A percentile compares a stretch with the other conserved stretches of the same genome.
Conservation (phyloP, 2,888 invertebrate species). For the Marronus borbonicus region DNA sequence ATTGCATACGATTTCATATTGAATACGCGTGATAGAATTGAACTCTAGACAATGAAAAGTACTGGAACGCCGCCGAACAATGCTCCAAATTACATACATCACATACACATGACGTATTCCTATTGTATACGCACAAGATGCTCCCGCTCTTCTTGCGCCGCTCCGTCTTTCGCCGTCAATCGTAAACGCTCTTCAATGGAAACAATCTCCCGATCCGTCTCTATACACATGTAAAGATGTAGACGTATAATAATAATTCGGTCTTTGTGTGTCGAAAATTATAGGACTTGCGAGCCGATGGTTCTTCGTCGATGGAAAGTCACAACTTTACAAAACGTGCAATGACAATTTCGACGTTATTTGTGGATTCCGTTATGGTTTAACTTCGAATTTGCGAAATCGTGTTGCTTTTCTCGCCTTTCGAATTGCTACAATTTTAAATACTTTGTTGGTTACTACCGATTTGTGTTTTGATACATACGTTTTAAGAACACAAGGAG, state of each 20-base stretch:
- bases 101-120: conserved; percentile 42
- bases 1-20: not conserved
- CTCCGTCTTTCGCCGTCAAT: conserved; percentile 35
- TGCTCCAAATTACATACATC: conserved; percentile 48
- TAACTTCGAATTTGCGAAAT: not conserved
- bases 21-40: conserved; percentile 31
- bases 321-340: conserved; percentile 38
- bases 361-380: conserved; percentile 14
- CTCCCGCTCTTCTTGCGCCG: conserved; percentile 27
- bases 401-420: conserved; percentile 15
- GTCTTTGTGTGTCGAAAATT: conserved; percentile 45
- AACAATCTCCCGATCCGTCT: conserved; percentile 26
- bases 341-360: conserved; percentile 39
- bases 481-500: too few species aligned
- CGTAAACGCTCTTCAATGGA: conserved; percentile 39
- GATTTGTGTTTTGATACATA: not conserved
- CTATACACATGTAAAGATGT: conserved; percentile 19
- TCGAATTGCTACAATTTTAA: conserved; percentile 2
- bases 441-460: not conserved
- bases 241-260: conserved; percentile 43
- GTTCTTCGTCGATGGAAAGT: conserved; percentile 19
- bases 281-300: conserved; percentile 40
- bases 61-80: conserved; percentile 39
- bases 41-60: conserved; percentile 41
- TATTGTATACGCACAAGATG: conserved; percentile 41